Evolutionary conservation across 2,113 vertebrate genomes (phyloP), one percentile per base, ranked within the genome.

Genomic region (Pelecanoides urinatrix): DNA sequence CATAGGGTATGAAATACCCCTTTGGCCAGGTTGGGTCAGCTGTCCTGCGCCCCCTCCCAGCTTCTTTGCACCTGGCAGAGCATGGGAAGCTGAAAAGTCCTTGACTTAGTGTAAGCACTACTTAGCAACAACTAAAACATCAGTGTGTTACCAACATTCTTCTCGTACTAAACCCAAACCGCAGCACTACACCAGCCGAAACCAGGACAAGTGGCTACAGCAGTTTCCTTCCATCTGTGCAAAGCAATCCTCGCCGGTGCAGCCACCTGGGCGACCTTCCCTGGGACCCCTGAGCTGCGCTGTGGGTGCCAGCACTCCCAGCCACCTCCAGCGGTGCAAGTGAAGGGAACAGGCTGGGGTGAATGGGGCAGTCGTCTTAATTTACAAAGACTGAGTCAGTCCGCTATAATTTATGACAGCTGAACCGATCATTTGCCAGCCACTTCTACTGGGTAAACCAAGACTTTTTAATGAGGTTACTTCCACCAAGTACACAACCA

Each of bases 171-270:
- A 45, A 45, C 19, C 45, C 45, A 45, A 45, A 45, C 18, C 45
- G 6, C 44, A 45, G 44, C 16, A 17, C 44, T 17, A 45, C 16
- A 45, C 44, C 44, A 45, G 45, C 45, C 18, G 18, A 45, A 20
- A 45, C 45, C 45, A 45, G 45, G 45, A 45, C 4, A 56, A 70
- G 52, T 2, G 16, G 44, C n/a, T 36, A 1, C 4, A 30, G 75
- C 50, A 22, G 75, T 23, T 84, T 42, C n/a, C 66, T 65, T 63
- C 52, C 8, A 0, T 13, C 20, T 11, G 32, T 61, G 13, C 53
- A n/a, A 1, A n/a, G 45, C 40, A 13, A 10, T 56, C 16, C n/a
- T 30, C 0, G 1, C 32, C 1, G 1, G 32, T 11, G 40, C 44
- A 11, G 84, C 65, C 47, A 38, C n/a, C 72, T 20, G 34, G 1